Evolutionary conservation across 1,140 invertebrate genomes (phyloP).

Genomic region (Cydia amplana): DNA sequence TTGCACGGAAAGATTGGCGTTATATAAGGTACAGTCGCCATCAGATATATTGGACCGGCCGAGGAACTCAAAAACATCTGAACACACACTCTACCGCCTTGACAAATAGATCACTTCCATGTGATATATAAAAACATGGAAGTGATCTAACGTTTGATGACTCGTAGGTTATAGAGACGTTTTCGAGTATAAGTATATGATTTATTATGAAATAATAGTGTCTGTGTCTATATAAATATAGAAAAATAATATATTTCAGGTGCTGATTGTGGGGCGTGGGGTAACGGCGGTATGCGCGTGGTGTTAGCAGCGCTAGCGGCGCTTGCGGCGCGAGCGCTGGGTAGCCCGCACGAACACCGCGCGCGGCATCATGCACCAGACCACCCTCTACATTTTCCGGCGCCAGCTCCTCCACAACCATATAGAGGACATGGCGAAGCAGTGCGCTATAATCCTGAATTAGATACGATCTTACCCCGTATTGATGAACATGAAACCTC

Average conservation of each 20-base stretch:
- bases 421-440: constrained; percentile 78
- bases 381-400: constrained; percentile 59
- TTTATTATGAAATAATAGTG: too few relatives aligned
- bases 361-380: constrained; percentile 70
- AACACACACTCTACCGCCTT: too few relatives aligned
- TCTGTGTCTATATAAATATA: too few relatives aligned
- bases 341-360: constrained; percentile 70
- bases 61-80: too few relatives aligned
- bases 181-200: too few relatives aligned
- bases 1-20: too few relatives aligned
- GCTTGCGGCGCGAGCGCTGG: constrained; percentile 66
- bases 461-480: constrained; percentile 73
- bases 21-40: too few relatives aligned
- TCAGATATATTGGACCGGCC: too few relatives aligned
- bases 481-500: constrained; percentile 72
- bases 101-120: too few relatives aligned
- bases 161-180: too few relatives aligned
- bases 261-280: constrained; percentile 64
- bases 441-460: constrained; percentile 76
- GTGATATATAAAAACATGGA: too few relatives aligned
- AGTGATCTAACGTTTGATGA: too few relatives aligned
- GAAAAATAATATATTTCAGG: constrained; percentile 51
- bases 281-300: constrained; percentile 71
- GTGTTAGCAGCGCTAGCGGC: constrained; percentile 66
- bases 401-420: constrained; percentile 55